Evolutionary conservation across 1,140 invertebrate genomes (phyloP), one percentile per base, ranked within the genome.

Genomic region (Rhyacophila brunnea): DNA sequence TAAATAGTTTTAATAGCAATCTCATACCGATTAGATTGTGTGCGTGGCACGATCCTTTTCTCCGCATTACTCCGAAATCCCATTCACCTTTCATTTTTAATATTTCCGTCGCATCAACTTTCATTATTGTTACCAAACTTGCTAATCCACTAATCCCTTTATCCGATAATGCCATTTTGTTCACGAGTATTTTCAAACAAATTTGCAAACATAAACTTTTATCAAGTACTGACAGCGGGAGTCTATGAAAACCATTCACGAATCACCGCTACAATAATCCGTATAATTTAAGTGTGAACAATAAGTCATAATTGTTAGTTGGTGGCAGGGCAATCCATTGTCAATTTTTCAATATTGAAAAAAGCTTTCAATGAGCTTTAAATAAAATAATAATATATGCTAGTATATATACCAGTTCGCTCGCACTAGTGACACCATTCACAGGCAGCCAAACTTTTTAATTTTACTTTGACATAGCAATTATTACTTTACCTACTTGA

Each of bases 241-340:
- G 18, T 19, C 55, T 49, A 10, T 15, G 6, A 11, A 6, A 13
- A 11, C 45, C 44, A 56, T 57, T 49, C 36, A 43, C 20, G 43
- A 23, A 13, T 28, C 34, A 7, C 18, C 19, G 44, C 46, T 36
- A 43, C 46, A 9, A 36, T 57, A 57, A 57, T 49, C 55, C 55
- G 40, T 57, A 49, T 57, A 57, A 57, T 57, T 57, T 57, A 44
- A 47, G 46, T 57, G 45, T 48, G 55, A 57, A 57, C 55, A 57
- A 57, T 49, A 36, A 10, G 13, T 43, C 55, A 34, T 57, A 57
- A 57, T 49, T 57, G 46, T 28, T 28, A 9, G 23, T 28, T 28
- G 23, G 23, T 28, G 23, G 23, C 23, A 28, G 9, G 23, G 23
- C 9, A 28, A 28, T 28, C 23, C 23, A 28, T 28, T 28, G 23